Conservation (phyloP, 2,888 invertebrate genomes). For the Ganaspis brasiliensis region DNA sequence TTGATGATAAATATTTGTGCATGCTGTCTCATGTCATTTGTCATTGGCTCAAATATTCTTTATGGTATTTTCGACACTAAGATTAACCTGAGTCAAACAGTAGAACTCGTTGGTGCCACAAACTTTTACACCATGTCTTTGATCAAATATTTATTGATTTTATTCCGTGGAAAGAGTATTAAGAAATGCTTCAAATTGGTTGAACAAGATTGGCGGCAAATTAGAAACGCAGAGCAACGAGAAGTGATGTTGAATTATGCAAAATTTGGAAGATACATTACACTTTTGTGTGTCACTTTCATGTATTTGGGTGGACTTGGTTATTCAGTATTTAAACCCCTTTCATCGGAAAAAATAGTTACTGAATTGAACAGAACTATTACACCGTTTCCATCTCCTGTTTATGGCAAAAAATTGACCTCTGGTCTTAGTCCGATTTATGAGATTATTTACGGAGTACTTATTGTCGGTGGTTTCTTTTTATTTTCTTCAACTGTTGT, state of each 20-base stretch:
- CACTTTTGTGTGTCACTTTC: slow-evolving; percentile 62
- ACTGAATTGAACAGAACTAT: background rate
- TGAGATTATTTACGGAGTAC: slow-evolving; percentile 46
- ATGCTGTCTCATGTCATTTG: background rate
- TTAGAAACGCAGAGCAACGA: no score
- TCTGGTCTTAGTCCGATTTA: slow-evolving; percentile 45
- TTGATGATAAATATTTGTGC: background rate
- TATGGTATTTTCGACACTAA: slow-evolving; percentile 22
- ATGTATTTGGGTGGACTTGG: slow-evolving; percentile 65
- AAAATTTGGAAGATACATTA: slow-evolving; percentile 63
- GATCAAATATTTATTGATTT: slow-evolving; percentile 32
- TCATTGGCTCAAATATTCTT: background rate
- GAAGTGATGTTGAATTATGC: slow-evolving; percentile 60
- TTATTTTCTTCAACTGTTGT: slow-evolving; percentile 52
- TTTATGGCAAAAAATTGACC: slow-evolving; percentile 1
- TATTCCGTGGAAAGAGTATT: slow-evolving; percentile 33
- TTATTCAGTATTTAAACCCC: slow-evolving; percentile 54
- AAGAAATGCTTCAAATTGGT: slow-evolving; percentile 49
- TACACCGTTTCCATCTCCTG: background rate
- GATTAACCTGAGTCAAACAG: background rate
- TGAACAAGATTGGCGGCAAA: slow-evolving; percentile 49
- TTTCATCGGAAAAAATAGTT: slow-evolving; percentile 33
- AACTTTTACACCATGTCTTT: slow-evolving; percentile 40
- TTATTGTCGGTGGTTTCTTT: slow-evolving; percentile 47
- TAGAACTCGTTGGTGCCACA: slow-evolving; percentile 5